phyloP scores from a whole-genome alignment of 2,113 vertebrate genomes.

The zebrafish (Danio rerio) region GRCz12tu NC_133176.1:38664501-38665000 shows the following conservation, averaged over 20 bases:
- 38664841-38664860: neutral
- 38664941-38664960: neutral
- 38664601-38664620: constrained; percentile 19
- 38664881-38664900: neutral
- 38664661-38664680: constrained; percentile 22
- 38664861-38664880: neutral
- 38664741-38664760: neutral
- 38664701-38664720: constrained; percentile 23
- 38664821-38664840: too few relatives aligned
- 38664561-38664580: constrained; percentile 11
- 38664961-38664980: neutral
- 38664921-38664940: neutral
- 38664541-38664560: neutral
- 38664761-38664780: neutral
- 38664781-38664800: neutral
- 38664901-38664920: neutral
- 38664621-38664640: neutral
- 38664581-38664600: constrained; percentile 7
- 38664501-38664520: neutral
- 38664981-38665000: too few relatives aligned
- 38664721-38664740: constrained; percentile 44
- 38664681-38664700: neutral
- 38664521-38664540: neutral
- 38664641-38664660: neutral
- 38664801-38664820: neutral